A percentile compares a stretch with the other conserved stretches of the same genome.
Conservation (phyloP, 2,888 invertebrate genomes). For the Polylopha cassiicola region DNA sequence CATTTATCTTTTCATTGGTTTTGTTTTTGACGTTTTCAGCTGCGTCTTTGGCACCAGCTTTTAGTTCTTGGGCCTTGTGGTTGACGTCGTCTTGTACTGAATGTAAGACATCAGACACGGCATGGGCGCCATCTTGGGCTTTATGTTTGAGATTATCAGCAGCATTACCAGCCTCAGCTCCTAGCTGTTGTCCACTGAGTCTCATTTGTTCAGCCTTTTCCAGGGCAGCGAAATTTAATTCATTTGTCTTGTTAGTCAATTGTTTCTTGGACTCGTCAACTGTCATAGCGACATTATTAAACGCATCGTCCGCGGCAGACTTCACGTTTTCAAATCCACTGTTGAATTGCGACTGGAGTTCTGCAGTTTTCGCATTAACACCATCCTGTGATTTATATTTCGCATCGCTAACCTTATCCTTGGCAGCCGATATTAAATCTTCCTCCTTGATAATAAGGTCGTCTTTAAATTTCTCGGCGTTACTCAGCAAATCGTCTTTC, state of each 20-base stretch:
- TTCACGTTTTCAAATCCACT: constrained; percentile 43
- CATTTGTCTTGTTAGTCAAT: constrained; percentile 56
- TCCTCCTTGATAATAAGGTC: constrained; percentile 42
- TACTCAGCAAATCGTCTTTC: constrained; percentile 44
- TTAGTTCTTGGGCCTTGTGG: constrained; percentile 46
- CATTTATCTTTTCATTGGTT: constrained; percentile 47
- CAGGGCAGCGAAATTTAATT: constrained; percentile 55
- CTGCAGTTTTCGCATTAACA: constrained; percentile 35
- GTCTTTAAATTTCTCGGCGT: constrained; percentile 39
- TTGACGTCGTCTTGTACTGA: constrained; percentile 43
- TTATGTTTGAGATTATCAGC: constrained; percentile 45
- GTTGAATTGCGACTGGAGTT: constrained; percentile 39
- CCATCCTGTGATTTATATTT: constrained; percentile 42
- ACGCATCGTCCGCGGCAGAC: constrained; percentile 41
- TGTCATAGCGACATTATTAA: constrained; percentile 53
- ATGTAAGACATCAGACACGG: constrained; percentile 42
- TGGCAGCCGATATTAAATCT: constrained; percentile 37
- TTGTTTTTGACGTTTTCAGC: constrained; percentile 43
- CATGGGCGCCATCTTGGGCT: constrained; percentile 51
- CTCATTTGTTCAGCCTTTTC: constrained; percentile 58
- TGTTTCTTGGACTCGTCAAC: constrained; percentile 49
- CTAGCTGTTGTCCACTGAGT: constrained; percentile 46
- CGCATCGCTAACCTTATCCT: constrained; percentile 39
- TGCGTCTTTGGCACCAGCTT: constrained; percentile 43
- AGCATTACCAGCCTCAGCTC: constrained; percentile 44